Evolutionary conservation across 2,113 vertebrate genomes (phyloP).

Genomic region (Cathartes aura): DNA sequence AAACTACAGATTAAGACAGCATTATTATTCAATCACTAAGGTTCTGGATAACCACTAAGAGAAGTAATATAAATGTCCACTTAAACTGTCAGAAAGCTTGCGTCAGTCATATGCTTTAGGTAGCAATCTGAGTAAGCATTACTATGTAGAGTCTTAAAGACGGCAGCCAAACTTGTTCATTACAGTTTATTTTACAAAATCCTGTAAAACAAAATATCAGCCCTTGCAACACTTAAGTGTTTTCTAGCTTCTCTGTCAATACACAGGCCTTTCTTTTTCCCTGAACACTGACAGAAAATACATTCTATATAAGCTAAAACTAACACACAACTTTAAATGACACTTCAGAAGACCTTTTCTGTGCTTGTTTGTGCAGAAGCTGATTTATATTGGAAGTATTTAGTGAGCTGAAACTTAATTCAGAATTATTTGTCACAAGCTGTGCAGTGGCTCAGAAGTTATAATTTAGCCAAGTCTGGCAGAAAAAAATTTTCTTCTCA

Average conservation of each 20-base stretch:
- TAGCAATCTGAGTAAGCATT: background rate
- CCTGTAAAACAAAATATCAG: background rate
- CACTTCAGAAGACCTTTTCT: background rate
- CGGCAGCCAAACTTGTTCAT: background rate
- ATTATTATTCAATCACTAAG: background rate
- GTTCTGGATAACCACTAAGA: background rate
- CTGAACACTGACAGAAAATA: background rate
- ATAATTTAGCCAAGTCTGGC: accelerated
- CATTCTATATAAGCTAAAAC: background rate
- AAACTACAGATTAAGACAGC: background rate
- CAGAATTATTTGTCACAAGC: background rate
- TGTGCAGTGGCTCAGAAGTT: background rate
- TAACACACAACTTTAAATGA: background rate
- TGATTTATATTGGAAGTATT: background rate
- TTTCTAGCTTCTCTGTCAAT: background rate
- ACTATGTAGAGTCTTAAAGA: background rate
- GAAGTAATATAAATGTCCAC: background rate
- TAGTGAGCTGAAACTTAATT: background rate
- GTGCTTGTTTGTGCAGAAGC: background rate
- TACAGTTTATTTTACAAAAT: background rate
- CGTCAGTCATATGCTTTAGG: background rate
- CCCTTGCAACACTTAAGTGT: background rate
- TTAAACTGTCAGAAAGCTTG: background rate
- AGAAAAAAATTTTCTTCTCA: background rate
- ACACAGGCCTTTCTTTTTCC: background rate